Evolutionary conservation across 2,797 vertebrate species (phyloP).

Genomic region (Lindbergichthys nudifrons): DNA sequence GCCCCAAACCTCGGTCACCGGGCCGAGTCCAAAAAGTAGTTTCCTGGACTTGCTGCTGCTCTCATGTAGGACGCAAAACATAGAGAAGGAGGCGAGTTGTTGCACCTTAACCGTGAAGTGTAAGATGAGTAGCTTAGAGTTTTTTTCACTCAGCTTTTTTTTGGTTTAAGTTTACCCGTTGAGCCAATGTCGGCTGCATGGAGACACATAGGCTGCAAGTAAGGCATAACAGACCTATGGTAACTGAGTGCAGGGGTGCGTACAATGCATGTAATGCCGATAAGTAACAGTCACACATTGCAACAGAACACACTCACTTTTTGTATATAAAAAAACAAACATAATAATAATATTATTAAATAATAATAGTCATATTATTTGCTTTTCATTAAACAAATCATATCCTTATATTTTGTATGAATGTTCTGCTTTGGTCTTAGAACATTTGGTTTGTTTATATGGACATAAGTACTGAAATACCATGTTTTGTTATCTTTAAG

Average conservation of each 20-base stretch:
- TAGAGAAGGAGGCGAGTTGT: constrained; percentile 7
- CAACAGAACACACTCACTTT: not conserved
- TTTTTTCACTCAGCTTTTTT: not conserved
- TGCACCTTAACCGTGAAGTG: rapidly evolving
- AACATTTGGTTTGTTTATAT: too few species aligned
- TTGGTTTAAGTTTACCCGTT: not conserved
- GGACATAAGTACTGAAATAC: too few species aligned
- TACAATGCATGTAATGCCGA: not conserved
- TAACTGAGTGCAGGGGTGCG: not conserved
- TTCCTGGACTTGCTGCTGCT: constrained; percentile 50
- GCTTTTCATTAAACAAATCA: too few species aligned
- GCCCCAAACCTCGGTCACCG: constrained; percentile 75
- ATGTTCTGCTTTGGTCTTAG: too few species aligned
- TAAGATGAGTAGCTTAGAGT: too few species aligned
- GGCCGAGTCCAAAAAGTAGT: constrained; percentile 40
- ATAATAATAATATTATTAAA: not conserved
- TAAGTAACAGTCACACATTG: too few species aligned
- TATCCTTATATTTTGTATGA: too few species aligned
- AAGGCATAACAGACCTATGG: not conserved
- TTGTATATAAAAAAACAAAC: too few species aligned
- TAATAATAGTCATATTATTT: not conserved
- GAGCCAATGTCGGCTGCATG: not conserved
- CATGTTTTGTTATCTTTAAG: too few species aligned
- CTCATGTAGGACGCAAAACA: not conserved
- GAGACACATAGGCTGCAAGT: not conserved